Evolutionary conservation across 2,888 invertebrate species (phyloP), one percentile per base, ranked within the genome.

Genomic region (Aphidius colemani): DNA sequence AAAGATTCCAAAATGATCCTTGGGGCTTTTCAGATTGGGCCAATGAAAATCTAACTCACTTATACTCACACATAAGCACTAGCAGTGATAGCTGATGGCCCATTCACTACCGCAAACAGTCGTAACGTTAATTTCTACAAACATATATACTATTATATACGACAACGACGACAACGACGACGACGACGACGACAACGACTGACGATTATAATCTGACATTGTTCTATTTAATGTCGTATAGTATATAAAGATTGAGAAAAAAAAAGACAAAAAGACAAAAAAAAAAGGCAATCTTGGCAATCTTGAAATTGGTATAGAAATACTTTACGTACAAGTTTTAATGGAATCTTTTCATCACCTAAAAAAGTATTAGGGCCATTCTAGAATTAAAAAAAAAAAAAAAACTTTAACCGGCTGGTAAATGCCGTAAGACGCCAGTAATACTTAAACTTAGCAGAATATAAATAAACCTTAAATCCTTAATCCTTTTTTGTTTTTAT

Each of bases 401-500:
- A 59, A 71, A 74, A 73, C 69, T 74, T 75, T 67, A 73, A 71
- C 67, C 69, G 71, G 70, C 72, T 72, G 72, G 74, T 72, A 73
- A 72, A 74, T 68, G 58, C 72, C 45, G 78, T 81, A 81, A 81
- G 79, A 76, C 79, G 75, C 71, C 74, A 39, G 73, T 68, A 82
- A 82, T 80, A 74, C 77, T 53, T 69, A 74, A 74, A 79, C 80
- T 82, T 80, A 82, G 81, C 78, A 72, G 76, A 76, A 76, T 80
- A 81, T 82, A 82, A 81, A 82, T 82, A 81, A 80, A 78, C 81
- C 77, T 79, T 81, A 82, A 81, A 82, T 81, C 82, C 80, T 78
- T 79, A 73, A 76, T 70, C 78, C 81, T 81, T 81, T 81, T 81
- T 79, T 80, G 76, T 81, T 80, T 77, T 79, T 81, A 30, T 30